Conservation (phyloP, 1,140 invertebrate species). For the Zophobas atratus region DNA sequence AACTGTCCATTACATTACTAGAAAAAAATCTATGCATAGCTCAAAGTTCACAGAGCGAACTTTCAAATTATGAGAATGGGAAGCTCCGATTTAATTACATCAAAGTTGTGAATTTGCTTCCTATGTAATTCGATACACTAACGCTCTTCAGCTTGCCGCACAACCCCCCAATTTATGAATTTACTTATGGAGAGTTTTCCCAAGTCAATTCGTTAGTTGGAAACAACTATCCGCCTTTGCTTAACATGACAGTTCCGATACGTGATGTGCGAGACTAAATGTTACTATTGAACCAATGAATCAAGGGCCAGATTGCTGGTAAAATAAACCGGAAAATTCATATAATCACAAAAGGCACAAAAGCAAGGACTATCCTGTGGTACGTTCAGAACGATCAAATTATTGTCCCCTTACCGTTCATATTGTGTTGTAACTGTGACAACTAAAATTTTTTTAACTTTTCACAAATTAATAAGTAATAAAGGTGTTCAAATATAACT, state of each 20-base stretch:
- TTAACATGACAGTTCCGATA: background rate
- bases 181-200: constrained; percentile 31
- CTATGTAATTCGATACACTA: constrained; percentile 40
- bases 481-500: too few relatives aligned
- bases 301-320: too few relatives aligned
- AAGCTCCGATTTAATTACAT: constrained; percentile 40
- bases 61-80: constrained; percentile 40
- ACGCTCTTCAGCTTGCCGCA: constrained; percentile 18
- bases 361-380: too few relatives aligned
- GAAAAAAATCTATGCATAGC: constrained; percentile 20
- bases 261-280: too few relatives aligned
- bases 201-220: constrained; percentile 36
- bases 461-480: too few relatives aligned
- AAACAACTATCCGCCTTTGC: background rate
- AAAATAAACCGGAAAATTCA: too few relatives aligned
- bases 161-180: constrained; percentile 34
- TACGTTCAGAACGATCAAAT: too few relatives aligned
- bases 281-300: too few relatives aligned
- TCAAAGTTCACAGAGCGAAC: constrained; percentile 26
- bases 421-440: too few relatives aligned
- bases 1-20: constrained; percentile 11
- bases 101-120: constrained; percentile 40
- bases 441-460: too few relatives aligned
- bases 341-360: too few relatives aligned
- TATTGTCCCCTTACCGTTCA: too few relatives aligned